phyloP scores from a whole-genome alignment of 2,888 invertebrate species.

The Perizoma affinitatum region DNA sequence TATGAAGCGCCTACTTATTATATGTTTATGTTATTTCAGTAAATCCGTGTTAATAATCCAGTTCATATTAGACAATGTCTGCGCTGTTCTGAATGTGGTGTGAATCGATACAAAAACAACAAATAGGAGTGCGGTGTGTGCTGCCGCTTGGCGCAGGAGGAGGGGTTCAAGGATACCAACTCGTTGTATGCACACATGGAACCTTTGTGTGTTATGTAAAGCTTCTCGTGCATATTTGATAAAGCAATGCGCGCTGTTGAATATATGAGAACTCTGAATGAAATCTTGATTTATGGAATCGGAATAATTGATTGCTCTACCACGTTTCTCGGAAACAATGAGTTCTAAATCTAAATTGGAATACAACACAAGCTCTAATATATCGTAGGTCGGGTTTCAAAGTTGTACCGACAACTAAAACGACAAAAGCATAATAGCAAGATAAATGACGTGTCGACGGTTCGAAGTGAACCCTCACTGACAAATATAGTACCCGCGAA shows the following conservation, averaged over 20 bases:
- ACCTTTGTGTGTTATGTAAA: constrained; percentile 12
- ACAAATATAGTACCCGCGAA: constrained; percentile 43
- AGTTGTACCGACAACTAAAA: not conserved
- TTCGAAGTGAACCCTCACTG: constrained; percentile 28
- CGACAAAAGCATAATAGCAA: constrained; percentile 16
- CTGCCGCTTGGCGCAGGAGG: constrained; percentile 12
- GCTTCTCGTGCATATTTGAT: constrained; percentile 15
- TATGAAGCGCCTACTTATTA: constrained; percentile 23
- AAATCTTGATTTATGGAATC: constrained; percentile 1
- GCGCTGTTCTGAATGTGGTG: constrained; percentile 32
- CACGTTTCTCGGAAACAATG: not conserved
- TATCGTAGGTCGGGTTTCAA: not conserved
- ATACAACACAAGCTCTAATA: too few relatives aligned
- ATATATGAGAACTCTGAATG: constrained; percentile 13
- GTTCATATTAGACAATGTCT: constrained; percentile 12
- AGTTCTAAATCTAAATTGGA: not conserved
- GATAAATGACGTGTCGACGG: constrained; percentile 26
- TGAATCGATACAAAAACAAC: constrained; percentile 46
- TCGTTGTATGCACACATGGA: constrained; percentile 35
- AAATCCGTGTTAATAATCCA: constrained; percentile 10
- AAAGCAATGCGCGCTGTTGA: constrained; percentile 15
- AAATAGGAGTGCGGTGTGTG: constrained; percentile 35
- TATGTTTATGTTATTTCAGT: constrained; percentile 32
- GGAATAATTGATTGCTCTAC: not conserved
- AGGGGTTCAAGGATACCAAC: constrained; percentile 43